Evolutionary conservation across 2,113 vertebrate species (phyloP).

Genomic region (Astur gentilis): DNA sequence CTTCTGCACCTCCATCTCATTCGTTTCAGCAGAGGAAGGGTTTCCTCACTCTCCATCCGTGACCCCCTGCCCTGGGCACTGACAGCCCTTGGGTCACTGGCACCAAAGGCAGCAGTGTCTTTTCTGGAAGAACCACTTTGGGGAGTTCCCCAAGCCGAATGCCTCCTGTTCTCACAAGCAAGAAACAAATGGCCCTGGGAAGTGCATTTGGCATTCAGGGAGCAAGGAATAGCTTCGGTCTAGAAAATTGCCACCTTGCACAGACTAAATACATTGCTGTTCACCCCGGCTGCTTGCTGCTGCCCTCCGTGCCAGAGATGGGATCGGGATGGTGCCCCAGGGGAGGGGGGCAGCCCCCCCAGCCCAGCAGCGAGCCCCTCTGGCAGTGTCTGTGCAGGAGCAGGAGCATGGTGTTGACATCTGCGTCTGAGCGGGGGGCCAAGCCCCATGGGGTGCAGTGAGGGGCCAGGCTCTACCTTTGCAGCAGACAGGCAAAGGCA

Average conservation of each 20-base stretch:
- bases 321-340: fast-evolving
- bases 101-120: neutral
- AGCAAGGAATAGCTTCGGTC: neutral
- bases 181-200: neutral
- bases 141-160: neutral
- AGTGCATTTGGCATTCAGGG: neutral
- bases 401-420: neutral
- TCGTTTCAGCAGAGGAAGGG: neutral
- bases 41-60: neutral
- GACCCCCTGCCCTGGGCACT: neutral
- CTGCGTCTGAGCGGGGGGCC: fast-evolving
- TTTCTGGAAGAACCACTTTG: neutral
- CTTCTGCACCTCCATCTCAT: neutral
- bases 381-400: neutral
- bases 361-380: fast-evolving
- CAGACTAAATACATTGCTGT: fast-evolving
- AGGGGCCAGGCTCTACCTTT: neutral
- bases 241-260: neutral
- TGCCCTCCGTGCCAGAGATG: neutral
- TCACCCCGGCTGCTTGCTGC: neutral
- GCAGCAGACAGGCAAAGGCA: neutral
- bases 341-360: neutral
- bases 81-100: neutral
- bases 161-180: neutral
- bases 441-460: fast-evolving